Percentiles rank a stretch among this genome's conserved stretches.
phyloP scores from a whole-genome alignment of 2,113 vertebrate genomes.

The Piaya cayana region DNA sequence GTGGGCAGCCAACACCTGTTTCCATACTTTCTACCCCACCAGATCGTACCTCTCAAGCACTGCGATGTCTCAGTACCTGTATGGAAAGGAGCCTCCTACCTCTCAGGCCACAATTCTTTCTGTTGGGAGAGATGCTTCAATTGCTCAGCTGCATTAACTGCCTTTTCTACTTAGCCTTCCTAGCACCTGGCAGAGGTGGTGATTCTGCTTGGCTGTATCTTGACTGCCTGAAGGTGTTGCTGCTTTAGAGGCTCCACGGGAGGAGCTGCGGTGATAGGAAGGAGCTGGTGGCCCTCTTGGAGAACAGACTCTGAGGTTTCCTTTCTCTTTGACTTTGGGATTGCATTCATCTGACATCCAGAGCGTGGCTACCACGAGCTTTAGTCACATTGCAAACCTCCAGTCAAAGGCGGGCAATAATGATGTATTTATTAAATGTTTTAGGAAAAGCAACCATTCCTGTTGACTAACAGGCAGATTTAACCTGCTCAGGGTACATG shows the following conservation, averaged over 20 bases:
- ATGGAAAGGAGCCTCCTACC: background rate
- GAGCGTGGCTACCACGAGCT: background rate
- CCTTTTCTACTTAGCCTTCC: background rate
- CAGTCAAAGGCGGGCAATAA: background rate
- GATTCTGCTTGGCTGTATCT: background rate
- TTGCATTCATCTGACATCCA: background rate
- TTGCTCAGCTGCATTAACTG: background rate
- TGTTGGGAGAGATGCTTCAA: accelerated
- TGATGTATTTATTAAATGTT: background rate
- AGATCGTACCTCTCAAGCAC: background rate
- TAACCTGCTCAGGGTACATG: background rate
- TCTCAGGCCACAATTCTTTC: too few species aligned
- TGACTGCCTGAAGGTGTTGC: background rate
- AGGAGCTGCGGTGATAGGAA: background rate
- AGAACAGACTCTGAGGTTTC: background rate
- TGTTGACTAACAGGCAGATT: background rate
- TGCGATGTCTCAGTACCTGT: background rate
- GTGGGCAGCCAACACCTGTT: background rate
- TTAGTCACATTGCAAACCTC: background rate
- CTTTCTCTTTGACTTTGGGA: background rate
- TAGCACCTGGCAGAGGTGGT: accelerated
- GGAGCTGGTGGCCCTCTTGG: background rate
- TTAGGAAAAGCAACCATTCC: background rate
- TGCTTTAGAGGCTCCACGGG: background rate
- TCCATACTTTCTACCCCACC: background rate